Evolutionary conservation across 2,797 vertebrate genomes (phyloP), one percentile per base, ranked within the genome.

Genomic region (Sebastes alutus): DNA sequence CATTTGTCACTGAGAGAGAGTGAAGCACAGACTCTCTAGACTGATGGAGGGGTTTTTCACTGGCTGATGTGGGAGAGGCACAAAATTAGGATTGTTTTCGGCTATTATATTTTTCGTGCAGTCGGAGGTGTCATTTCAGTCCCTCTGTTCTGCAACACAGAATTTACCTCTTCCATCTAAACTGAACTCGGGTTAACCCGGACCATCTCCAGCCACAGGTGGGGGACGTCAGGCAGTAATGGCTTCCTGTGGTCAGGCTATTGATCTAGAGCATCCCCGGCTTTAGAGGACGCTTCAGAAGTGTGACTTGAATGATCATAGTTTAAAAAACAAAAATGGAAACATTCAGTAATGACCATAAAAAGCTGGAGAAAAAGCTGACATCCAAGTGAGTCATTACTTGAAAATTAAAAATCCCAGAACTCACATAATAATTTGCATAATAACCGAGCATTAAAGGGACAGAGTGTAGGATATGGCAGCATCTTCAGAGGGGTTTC

Each of bases 1-100:
- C 84, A 83, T 88, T 88, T 90, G 87, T 92, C 74, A 91, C 60
- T 1, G 49, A 64, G 66, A 64, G 66, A 81, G 73, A 75, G 42
- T 83, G 64, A 87, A 74, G 65, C 72, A 10, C 64, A 60, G 25
- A 32, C 75, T 77, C 38, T 16, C 11, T 1, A 52, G 63, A 35
- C 70, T 80, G 75, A 84, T 60, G 13, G 74, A 81, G 23, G 23
- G 18, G 2, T 67, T 77, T 69, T 76, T 55, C 18, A 1, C 58
- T 3, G n/a, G 67, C 6, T 72, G 52, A 72, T 78, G 78, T 72
- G 64, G 33, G 55, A 78, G 60, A 69, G 62, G 73, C 65, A 29
- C 20, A 69, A 72, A 80, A 84, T 80, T 54, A 63, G 18, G 33
- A 60, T 30, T 71, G 63, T 81, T 85, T 86, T 58, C 63, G 23